These are phyloP conservation scores for Cosmia trapezina DNA, from an alignment of 2,888 invertebrate species.

Conservation along the genomic window DNA sequence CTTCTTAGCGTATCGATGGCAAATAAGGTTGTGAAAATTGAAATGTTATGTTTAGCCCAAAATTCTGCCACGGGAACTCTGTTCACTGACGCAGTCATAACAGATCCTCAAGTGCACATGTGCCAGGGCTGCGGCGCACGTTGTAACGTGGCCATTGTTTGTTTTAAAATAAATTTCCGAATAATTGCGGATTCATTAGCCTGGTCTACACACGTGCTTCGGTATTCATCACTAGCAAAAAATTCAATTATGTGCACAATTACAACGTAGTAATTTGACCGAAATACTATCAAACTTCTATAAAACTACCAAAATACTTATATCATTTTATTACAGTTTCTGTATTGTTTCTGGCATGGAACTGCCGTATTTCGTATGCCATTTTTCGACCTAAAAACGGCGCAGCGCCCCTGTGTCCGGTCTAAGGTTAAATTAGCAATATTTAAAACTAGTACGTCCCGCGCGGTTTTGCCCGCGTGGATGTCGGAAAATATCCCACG, in stretches of 20 bases:
- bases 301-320: neutral
- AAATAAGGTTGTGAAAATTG: too few species aligned
- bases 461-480: too few species aligned
- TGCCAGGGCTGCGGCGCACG: too few species aligned
- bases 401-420: too few species aligned
- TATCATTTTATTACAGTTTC: neutral
- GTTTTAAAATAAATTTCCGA: neutral
- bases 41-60: too few species aligned
- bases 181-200: constrained; percentile 1
- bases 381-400: neutral
- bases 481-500: too few species aligned
- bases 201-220: neutral
- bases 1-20: too few species aligned
- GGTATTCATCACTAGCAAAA: neutral
- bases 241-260: neutral
- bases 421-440: constrained; percentile 11
- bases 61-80: too few species aligned
- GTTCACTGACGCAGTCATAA: too few species aligned
- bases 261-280: neutral
- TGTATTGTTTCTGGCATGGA: neutral
- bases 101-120: too few species aligned
- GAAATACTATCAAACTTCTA: neutral
- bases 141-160: too few species aligned
- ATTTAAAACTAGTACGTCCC: too few species aligned
- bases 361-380: neutral